Percentiles rank a stretch among this genome's conserved stretches.
Conservation (phyloP, 2,888 invertebrate genomes). For the Drosophila barbarae region DNA sequence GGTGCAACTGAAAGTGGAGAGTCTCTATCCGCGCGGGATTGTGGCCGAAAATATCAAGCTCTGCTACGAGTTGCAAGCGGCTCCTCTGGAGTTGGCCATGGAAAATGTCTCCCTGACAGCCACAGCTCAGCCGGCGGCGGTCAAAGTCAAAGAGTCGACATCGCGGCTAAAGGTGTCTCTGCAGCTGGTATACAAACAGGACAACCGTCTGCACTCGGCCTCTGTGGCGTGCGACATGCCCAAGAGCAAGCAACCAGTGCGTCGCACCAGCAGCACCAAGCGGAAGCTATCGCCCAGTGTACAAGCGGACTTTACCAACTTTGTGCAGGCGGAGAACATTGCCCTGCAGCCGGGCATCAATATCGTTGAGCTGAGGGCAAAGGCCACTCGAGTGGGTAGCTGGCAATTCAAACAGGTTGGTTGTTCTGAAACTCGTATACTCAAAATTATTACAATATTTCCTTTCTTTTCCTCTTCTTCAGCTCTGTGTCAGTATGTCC, state of each 20-base stretch:
- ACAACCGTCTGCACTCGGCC: conserved; percentile 87
- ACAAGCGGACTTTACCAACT: conserved; percentile 84
- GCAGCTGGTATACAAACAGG: conserved; percentile 89
- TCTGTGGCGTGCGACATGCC: conserved; percentile 86
- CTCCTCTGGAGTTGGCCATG: conserved; percentile 42
- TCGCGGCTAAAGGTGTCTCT: conserved; percentile 82
- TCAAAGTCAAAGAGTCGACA: conserved; percentile 55
- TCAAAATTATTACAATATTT: background rate
- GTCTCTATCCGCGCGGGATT: conserved; percentile 84
- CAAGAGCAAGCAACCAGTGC: conserved; percentile 82
- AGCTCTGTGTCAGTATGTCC: conserved; percentile 79
- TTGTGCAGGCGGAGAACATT: conserved; percentile 81
- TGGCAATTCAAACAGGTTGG: conserved; percentile 86
- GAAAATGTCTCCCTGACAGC: conserved; percentile 43
- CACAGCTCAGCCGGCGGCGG: background rate
- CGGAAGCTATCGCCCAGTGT: conserved; percentile 84
- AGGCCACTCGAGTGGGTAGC: conserved; percentile 84
- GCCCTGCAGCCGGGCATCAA: conserved; percentile 85
- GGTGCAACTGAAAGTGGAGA: conserved; percentile 82
- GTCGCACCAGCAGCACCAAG: conserved; percentile 87
- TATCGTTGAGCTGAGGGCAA: conserved; percentile 82
- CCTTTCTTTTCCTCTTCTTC: conserved; percentile 2
- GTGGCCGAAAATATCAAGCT: conserved; percentile 83
- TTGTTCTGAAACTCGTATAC: background rate
- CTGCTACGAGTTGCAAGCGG: conserved; percentile 82